A percentile compares a stretch with the other conserved stretches of the same genome.
These are phyloP conservation scores for Artibeus lituratus DNA, from an alignment of 2,797 vertebrate species.

Conservation along the genomic window DNA sequence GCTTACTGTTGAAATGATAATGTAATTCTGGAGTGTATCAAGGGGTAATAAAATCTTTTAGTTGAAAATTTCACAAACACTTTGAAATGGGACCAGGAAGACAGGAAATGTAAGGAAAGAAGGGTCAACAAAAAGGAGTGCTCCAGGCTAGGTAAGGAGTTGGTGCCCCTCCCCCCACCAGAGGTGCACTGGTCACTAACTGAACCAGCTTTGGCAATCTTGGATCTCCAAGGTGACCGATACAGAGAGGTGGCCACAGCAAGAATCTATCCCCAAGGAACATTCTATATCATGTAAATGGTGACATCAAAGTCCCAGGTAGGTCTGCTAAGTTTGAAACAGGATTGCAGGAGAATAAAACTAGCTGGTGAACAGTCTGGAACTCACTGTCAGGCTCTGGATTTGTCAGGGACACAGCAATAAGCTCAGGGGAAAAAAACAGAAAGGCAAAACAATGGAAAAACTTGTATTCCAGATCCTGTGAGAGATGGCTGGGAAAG, in stretches of 20 bases:
- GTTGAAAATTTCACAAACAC: background rate
- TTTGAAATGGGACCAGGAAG: background rate
- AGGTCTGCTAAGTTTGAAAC: background rate
- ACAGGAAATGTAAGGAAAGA: background rate
- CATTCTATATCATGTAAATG: background rate
- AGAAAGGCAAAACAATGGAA: background rate
- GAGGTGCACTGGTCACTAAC: background rate
- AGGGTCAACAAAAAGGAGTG: background rate
- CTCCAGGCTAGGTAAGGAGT: background rate
- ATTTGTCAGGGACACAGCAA: background rate
- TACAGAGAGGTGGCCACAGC: background rate
- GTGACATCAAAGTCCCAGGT: background rate
- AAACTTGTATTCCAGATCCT: background rate
- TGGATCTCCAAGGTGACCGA: background rate
- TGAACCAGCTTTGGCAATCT: background rate
- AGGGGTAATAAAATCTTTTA: background rate
- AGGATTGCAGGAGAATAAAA: background rate
- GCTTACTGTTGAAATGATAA: background rate
- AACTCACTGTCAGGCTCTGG: background rate
- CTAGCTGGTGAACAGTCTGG: background rate
- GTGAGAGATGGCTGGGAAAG: background rate
- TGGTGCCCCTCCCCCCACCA: background rate
- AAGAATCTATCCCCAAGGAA: background rate
- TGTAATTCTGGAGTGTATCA: background rate
- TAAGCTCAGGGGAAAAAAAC: background rate